Evolutionary conservation across 2,113 vertebrate genomes (phyloP), one percentile per base, ranked within the genome.

Genomic region (Meles meles): DNA sequence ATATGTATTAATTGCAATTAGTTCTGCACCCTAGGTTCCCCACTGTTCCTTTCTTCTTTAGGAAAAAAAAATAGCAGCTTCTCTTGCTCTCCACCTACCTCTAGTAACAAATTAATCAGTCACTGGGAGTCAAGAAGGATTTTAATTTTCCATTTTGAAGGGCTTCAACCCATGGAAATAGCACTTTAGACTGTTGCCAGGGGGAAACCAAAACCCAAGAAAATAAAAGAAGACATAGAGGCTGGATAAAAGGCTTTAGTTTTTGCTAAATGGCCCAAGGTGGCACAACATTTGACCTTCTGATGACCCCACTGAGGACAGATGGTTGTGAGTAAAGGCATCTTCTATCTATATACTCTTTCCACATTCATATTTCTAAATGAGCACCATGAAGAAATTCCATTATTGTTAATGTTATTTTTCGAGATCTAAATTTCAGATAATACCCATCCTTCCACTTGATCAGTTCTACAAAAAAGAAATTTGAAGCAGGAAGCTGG

Each of bases 111-210:
- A 98, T 97, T 98, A 97, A 96, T 98, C 92, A 98, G 93, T 37
- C 85, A 98, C 94, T 96, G 17, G 90, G 90, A 93, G 95, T 98
- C 96, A 98, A 98, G 72, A 93, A 72, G 84, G 52, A 98, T 98
- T 98, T 93, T 96, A 92, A 97, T 97, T 88, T 97, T 97, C 97
- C 92, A 82, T 98, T 97, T 97, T 96, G 97, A 98, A 98, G 96
- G 97, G 79, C 93, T 89, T 97, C 94, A 81, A 95, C 91, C 92
- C 96, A 97, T 90, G 76, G 95, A 98, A 98, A 98, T 98, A 98
- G 15, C 87, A 55, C 90, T 97, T 97, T 96, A 96, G 97, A 96
- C 9, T 80, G 88, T 81, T 88, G 91, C 97, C 97, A 98, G 95
- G 15, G 59, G 82, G 12, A 98, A 97, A 96, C 12, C 47, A 93